Conservation (phyloP, 2,113 vertebrate genomes). For the Stigmatopora nigra region DNA sequence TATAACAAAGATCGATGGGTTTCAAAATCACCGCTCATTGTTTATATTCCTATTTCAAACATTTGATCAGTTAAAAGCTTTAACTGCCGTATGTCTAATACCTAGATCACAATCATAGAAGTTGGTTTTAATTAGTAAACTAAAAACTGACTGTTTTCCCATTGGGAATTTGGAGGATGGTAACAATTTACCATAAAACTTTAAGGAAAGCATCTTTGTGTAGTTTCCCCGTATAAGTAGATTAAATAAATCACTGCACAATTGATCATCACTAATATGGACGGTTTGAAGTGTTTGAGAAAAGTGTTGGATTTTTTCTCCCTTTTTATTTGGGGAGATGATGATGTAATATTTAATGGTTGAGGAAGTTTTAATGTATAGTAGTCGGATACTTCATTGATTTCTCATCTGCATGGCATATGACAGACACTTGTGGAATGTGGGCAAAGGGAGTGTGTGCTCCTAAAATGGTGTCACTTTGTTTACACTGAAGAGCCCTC, state of each 20-base stretch:
- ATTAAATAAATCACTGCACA: conserved; percentile 17
- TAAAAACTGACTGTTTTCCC: background rate
- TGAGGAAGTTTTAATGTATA: background rate
- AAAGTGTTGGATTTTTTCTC: background rate
- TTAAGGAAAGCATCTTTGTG: background rate
- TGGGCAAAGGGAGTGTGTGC: conserved; percentile 31
- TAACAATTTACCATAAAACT: background rate
- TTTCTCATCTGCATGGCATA: background rate
- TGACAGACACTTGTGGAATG: conserved; percentile 51
- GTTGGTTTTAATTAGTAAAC: too few species aligned
- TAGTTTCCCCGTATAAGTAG: background rate
- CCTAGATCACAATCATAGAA: background rate
- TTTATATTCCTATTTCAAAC: background rate
- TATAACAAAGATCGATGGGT: background rate
- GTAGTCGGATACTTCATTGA: conserved; percentile 15
- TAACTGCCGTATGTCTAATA: background rate
- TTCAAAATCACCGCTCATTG: background rate
- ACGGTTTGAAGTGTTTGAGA: background rate
- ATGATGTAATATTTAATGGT: background rate
- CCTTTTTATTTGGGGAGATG: background rate
- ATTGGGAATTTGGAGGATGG: background rate
- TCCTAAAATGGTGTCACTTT: conserved; percentile 44
- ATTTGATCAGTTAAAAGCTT: background rate
- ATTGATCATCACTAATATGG: background rate
- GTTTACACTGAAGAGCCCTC: conserved; percentile 33